phyloP scores from a whole-genome alignment of 2,888 invertebrate genomes.

The Cenopis cana region DNA sequence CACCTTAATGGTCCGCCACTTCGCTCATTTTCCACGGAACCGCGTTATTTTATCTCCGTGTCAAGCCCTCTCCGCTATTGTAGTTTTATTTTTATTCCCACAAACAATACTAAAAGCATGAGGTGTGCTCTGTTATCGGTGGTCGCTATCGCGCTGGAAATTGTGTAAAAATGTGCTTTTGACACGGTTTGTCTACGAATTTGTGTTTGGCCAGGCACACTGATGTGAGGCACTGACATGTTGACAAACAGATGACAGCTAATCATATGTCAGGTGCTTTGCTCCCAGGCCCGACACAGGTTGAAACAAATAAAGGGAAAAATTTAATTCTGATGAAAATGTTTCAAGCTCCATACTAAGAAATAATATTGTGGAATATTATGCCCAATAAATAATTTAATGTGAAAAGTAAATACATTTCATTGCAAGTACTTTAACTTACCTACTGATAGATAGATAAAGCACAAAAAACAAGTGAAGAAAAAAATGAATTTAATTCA shows the following conservation, averaged over 20 bases:
- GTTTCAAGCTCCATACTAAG: background rate
- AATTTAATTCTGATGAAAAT: too few species aligned
- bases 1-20: constrained; percentile 45
- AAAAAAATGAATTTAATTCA: too few species aligned
- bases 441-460: too few species aligned
- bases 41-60: constrained; percentile 45
- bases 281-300: background rate
- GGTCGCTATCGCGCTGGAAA: constrained; percentile 7
- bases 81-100: constrained; percentile 44
- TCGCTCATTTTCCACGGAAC: constrained; percentile 44
- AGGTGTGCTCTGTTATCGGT: constrained; percentile 34
- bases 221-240: background rate
- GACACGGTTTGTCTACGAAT: background rate
- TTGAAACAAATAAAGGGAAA: background rate
- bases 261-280: background rate
- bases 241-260: too few species aligned
- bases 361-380: background rate
- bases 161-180: constrained; percentile 11
- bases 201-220: background rate
- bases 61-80: constrained; percentile 43
- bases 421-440: too few species aligned
- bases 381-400: too few species aligned
- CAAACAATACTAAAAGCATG: constrained; percentile 42
- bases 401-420: too few species aligned
- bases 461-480: too few species aligned